Conservation (phyloP, 2,113 vertebrate genomes). For the Heptranchias perlo region DNA sequence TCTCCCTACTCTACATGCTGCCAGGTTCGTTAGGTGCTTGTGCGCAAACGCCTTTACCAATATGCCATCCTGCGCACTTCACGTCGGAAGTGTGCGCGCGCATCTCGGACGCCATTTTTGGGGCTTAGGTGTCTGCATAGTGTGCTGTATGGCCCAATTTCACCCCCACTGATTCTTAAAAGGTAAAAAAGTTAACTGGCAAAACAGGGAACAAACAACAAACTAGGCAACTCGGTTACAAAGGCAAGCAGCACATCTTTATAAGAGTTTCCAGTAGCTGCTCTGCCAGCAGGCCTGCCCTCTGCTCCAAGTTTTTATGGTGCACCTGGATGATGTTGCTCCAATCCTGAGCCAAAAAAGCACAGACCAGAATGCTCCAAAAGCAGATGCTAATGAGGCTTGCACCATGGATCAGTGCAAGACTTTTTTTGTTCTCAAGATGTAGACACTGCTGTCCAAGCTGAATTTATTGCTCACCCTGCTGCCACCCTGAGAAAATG, state of each 20-base stretch:
- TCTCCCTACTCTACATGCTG: no score
- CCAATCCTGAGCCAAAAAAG: not conserved
- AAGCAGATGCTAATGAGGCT: not conserved
- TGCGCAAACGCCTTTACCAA: no score
- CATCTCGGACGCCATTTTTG: no score
- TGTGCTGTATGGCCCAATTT: no score
- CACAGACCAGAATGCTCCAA: not conserved
- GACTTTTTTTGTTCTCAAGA: not conserved
- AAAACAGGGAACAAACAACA: not conserved
- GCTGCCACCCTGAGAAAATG: not conserved
- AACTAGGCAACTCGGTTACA: not conserved
- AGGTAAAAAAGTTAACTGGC: not conserved
- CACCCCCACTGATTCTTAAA: not conserved
- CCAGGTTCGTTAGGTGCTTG: no score
- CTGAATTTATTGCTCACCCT: not conserved
- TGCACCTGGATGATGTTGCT: not conserved
- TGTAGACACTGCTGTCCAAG: not conserved
- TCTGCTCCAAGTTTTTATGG: not conserved
- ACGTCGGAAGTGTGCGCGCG: no score
- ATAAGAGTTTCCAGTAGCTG: not conserved
- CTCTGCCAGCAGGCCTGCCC: not conserved
- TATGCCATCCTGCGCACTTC: no score
- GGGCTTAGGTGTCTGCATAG: no score
- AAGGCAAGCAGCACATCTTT: not conserved
- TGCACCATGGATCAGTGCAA: not conserved